Percentiles rank a stretch among this genome's conserved stretches.
These are phyloP conservation scores for Zoanthus gigantus DNA, from an alignment of 92 coral and sea anemone species.

Conservation along the genomic window DNA sequence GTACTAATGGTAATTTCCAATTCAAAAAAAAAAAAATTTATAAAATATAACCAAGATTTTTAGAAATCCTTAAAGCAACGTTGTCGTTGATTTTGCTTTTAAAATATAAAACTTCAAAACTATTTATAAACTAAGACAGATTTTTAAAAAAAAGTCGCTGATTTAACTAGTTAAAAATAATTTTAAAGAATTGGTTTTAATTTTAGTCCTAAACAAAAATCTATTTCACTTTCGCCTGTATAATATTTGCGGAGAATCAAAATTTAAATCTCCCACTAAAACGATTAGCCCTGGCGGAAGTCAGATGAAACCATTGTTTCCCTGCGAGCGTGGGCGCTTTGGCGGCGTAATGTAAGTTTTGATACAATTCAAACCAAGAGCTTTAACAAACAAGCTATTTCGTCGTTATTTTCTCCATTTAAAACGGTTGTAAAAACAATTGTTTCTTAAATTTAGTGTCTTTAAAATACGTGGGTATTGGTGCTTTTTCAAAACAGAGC, in stretches of 20 bases:
- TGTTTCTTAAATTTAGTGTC: not conserved
- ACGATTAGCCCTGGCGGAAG: conserved; percentile 21
- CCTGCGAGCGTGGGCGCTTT: not conserved
- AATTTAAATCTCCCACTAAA: conserved; percentile 48
- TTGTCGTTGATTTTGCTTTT: too few species aligned
- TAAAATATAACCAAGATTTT: too few species aligned
- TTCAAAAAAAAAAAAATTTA: too few species aligned
- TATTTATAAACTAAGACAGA: not conserved
- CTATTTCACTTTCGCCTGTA: not conserved
- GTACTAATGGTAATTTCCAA: too few species aligned
- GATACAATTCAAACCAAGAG: conserved; percentile 16
- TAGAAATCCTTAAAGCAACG: too few species aligned
- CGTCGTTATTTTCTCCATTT: not conserved
- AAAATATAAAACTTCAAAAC: too few species aligned
- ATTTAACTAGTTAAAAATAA: not conserved
- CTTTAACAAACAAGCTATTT: not conserved
- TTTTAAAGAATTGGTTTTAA: not conserved
- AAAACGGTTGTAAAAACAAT: not conserved
- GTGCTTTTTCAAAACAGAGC: not conserved
- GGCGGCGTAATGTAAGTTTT: not conserved
- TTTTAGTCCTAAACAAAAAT: not conserved
- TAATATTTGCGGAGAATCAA: not conserved
- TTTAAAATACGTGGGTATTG: not conserved
- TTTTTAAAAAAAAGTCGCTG: not conserved
- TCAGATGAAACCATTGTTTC: conserved; percentile 20